A percentile compares a stretch with the other conserved stretches of the same genome.
Conservation (phyloP, 2,113 vertebrate genomes). For the Trogon surrucura region DNA sequence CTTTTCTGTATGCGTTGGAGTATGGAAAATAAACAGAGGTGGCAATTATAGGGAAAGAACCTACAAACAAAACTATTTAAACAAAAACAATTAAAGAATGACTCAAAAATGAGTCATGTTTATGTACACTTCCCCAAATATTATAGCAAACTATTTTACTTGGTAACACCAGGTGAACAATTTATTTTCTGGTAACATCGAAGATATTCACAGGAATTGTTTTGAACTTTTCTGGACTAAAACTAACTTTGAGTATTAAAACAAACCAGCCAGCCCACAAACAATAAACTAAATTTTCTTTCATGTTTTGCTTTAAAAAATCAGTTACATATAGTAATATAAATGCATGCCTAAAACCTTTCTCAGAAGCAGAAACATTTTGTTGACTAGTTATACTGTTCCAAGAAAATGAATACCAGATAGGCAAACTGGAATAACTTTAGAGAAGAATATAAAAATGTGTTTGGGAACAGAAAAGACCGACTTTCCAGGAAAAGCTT, state of each 20-base stretch:
- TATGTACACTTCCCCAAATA: neutral
- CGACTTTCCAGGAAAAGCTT: slow-evolving; percentile 28
- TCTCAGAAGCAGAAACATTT: slow-evolving; percentile 19
- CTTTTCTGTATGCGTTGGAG: neutral
- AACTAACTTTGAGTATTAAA: neutral
- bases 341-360: slow-evolving; percentile 11
- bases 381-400: neutral
- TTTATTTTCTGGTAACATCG: neutral
- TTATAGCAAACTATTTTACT: neutral
- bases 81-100: neutral
- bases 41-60: slow-evolving; percentile 13
- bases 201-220: neutral
- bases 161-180: neutral
- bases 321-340: slow-evolving; percentile 11
- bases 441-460: slow-evolving; percentile 40
- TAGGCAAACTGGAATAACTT: slow-evolving; percentile 41
- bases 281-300: neutral
- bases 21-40: neutral
- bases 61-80: neutral
- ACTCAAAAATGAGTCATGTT: neutral
- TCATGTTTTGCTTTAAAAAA: slow-evolving; percentile 4
- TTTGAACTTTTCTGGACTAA: neutral
- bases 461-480: slow-evolving; percentile 3
- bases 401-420: slow-evolving; percentile 60
- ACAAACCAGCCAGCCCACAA: neutral